These are phyloP conservation scores for Picathartes gymnocephalus DNA, from an alignment of 2,113 vertebrate genomes.

Conservation along the genomic window DNA sequence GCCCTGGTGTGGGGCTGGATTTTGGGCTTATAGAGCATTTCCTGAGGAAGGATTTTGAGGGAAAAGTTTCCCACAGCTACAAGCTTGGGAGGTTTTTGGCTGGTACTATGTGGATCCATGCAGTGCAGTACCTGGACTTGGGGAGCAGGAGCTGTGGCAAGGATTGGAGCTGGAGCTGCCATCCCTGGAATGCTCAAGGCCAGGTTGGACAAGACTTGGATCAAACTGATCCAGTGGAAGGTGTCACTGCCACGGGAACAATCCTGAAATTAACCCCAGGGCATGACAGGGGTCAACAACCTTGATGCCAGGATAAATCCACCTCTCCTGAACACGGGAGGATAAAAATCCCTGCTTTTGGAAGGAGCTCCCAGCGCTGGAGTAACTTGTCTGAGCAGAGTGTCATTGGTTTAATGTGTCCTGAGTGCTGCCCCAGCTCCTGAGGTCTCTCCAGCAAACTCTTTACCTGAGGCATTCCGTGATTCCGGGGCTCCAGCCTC, in stretches of 20 bases:
- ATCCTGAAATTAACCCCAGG: accelerated
- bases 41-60: not conserved
- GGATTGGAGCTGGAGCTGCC: not conserved
- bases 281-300: accelerated
- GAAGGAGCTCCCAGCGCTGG: not conserved
- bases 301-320: not conserved
- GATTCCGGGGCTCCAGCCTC: not conserved
- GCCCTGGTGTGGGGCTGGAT: not conserved
- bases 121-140: no score
- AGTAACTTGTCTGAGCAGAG: not conserved
- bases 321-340: not conserved
- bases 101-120: accelerated
- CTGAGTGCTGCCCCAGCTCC: not conserved
- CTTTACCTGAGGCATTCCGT: not conserved
- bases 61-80: not conserved
- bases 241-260: accelerated
- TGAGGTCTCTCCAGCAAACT: not conserved
- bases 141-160: not conserved
- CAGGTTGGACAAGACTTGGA: not conserved
- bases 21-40: not conserved
- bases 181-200: not conserved
- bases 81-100: not conserved
- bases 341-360: not conserved
- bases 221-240: not conserved
- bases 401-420: not conserved